Percentiles rank a stretch among this genome's conserved stretches.
These are phyloP conservation scores for Clarias gariepinus DNA, from an alignment of 2,113 vertebrate genomes.

Conservation along the genomic window DNA sequence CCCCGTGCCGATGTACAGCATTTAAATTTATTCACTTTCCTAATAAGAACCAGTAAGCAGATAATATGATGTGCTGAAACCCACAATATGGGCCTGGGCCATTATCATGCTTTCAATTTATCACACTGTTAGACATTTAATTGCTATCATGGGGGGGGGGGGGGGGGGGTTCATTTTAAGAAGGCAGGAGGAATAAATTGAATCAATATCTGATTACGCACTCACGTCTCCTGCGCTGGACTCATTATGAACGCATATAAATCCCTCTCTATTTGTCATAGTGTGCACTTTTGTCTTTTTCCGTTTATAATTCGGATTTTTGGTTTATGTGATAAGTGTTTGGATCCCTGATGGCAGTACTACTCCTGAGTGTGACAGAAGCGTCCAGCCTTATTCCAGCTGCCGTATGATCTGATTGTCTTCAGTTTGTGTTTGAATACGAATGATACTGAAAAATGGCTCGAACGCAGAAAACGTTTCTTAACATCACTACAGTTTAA, in stretches of 20 bases:
- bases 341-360: background rate
- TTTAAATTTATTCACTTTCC: background rate
- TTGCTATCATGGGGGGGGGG: conserved; percentile 17
- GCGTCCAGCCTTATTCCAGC: background rate
- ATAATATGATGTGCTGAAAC: background rate
- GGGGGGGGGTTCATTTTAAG: conserved; percentile 17
- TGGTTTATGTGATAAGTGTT: background rate
- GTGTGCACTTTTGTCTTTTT: background rate
- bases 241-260: conserved; percentile 1
- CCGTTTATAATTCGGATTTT: background rate
- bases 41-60: background rate
- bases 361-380: background rate
- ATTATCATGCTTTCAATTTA: conserved; percentile 23
- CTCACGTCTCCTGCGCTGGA: background rate
- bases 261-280: background rate
- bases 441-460: background rate
- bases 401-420: background rate
- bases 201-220: conserved; percentile 24
- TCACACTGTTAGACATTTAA: conserved; percentile 28
- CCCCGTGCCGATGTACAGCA: background rate
- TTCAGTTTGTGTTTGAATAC: background rate
- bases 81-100: background rate
- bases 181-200: conserved; percentile 26
- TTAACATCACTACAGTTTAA: background rate
- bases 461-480: background rate